A percentile compares a stretch with the other conserved stretches of the same genome.
Evolutionary conservation across 2,888 invertebrate genomes (phyloP).

Genomic region (Lasius fuliginosus): DNA sequence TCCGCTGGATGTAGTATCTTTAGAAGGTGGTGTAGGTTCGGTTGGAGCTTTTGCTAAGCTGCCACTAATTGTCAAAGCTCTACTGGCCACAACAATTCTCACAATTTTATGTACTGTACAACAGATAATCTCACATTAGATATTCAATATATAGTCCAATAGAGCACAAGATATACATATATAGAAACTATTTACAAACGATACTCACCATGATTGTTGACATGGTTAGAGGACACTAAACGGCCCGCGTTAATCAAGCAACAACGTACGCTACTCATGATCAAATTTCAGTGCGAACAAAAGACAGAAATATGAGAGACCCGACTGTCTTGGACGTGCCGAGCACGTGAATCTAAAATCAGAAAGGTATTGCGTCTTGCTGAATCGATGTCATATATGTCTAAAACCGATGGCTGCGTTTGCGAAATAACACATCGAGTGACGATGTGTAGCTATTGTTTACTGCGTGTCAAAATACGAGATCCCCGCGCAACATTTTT

Average conservation of each 20-base stretch:
- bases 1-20: conserved; percentile 76
- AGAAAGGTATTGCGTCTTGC: conserved; percentile 21
- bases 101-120: conserved; percentile 83
- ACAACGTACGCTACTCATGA: conserved; percentile 85
- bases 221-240: conserved; percentile 82
- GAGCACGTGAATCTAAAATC: conserved; percentile 36
- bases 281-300: conserved; percentile 38
- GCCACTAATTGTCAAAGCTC: conserved; percentile 80
- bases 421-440: conserved; percentile 5
- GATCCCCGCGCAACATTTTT: not conserved
- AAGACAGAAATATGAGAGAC: not conserved
- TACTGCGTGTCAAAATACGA: conserved; percentile 5
- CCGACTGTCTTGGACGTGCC: conserved; percentile 27
- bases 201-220: conserved; percentile 83
- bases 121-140: not conserved
- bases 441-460: not conserved
- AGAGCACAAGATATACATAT: not conserved
- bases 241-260: conserved; percentile 84
- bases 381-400: not conserved
- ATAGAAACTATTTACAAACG: not conserved
- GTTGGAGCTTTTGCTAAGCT: conserved; percentile 81
- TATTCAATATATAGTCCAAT: not conserved
- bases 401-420: conserved; percentile 11
- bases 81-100: conserved; percentile 81
- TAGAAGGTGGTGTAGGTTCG: conserved; percentile 82